phyloP scores from a whole-genome alignment of 2,888 invertebrate genomes.

The Trissolcus brochymenae region DNA sequence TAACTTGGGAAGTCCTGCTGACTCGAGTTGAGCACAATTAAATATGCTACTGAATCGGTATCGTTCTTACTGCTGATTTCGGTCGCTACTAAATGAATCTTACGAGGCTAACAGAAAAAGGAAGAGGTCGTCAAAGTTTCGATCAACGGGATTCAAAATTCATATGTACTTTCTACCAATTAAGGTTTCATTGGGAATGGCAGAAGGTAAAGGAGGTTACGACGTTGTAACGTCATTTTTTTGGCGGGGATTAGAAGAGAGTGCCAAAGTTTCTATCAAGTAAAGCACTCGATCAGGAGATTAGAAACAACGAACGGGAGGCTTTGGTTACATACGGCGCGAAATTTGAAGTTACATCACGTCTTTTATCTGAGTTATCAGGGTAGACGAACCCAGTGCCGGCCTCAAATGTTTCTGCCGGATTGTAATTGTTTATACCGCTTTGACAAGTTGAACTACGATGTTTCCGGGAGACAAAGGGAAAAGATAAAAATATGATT shows the following conservation, averaged over 20 bases:
- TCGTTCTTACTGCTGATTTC: conserved; percentile 61
- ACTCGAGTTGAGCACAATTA: conserved; percentile 65
- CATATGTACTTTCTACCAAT: conserved; percentile 52
- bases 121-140: background rate
- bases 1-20: background rate
- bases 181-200: conserved; percentile 59
- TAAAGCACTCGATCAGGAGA: conserved; percentile 66
- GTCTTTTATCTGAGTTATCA: conserved; percentile 29
- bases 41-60: conserved; percentile 58
- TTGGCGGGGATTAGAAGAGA: conserved; percentile 64
- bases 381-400: conserved; percentile 27
- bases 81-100: conserved; percentile 65
- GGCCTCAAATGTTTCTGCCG: conserved; percentile 4
- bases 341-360: conserved; percentile 55
- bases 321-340: conserved; percentile 45
- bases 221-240: conserved; percentile 56
- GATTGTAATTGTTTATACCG: no score
- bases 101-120: conserved; percentile 25
- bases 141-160: background rate
- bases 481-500: no score
- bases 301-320: conserved; percentile 53
- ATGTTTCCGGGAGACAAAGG: no score
- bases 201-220: conserved; percentile 45
- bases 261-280: conserved; percentile 67
- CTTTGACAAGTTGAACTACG: no score